Base-by-base conservation (phyloP, 2,797 vertebrate species). In the Anomalospiza imberbis region DNA sequence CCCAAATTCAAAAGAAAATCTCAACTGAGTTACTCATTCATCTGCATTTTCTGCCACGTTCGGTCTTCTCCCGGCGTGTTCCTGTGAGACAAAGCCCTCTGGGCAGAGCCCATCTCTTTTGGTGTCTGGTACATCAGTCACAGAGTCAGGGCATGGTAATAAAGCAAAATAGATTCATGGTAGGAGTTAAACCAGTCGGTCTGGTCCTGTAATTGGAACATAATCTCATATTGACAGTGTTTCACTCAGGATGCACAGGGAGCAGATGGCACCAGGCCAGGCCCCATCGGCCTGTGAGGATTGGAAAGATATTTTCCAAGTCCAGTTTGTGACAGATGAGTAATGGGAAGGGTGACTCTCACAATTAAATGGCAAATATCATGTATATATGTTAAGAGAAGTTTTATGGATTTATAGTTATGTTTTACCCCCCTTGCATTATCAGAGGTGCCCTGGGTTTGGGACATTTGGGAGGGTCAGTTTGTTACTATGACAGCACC, bases 171-270 rank as follows among this genome's bases (percentile, higher is more conserved):
- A 94, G 91, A 96, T 96, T 93, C 93, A 47, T 84, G 85, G 71
- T 57, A 85, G 96, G 89, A 95, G 95, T 90, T 93, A 87, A 96
- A 96, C 95, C 94, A 96, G 95, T 95, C 88, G 6, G 94, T 91
- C 95, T 95, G 93, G 92, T 96, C 68, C 94, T 16, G 67, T 95
- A 95, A 95, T 94, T 96, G 95, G 91, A 90, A 82, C 88, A 88
- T 96, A 96, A 95, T 95, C 94, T 95, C 88, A 95, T 96, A 95
- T 90, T 91, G 95, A 94, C 95, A 95, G 91, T 80, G 68, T 91
- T 91, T 68, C 93, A 54, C 93, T 76, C 89, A 82, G 94, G 96
- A 95, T 94, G 93, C 0, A 1, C 93, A 51, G 88, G 93, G 93
- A 91, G 71, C 77, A 71, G 61, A 40, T 77, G 94, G 95, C 95